phyloP scores from a whole-genome alignment of 2,797 vertebrate genomes.

The Thripadectes ignobilis region DNA sequence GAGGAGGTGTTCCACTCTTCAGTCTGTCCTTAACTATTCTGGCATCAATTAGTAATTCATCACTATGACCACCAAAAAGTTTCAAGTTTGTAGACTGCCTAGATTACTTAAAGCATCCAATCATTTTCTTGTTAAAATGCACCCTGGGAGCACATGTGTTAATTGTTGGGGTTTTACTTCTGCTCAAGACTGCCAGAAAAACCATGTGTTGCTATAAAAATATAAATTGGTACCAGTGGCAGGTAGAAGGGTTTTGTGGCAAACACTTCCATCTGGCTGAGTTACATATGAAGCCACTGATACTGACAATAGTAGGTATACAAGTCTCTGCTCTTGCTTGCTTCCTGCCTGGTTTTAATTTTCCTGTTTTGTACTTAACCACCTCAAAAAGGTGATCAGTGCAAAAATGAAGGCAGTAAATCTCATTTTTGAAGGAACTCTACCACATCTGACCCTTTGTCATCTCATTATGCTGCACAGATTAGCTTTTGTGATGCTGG shows the following conservation, averaged over 20 bases:
- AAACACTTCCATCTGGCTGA: background rate
- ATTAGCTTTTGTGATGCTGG: background rate
- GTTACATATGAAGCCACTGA: background rate
- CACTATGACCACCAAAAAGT: background rate
- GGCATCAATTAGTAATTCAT: constrained; percentile 5
- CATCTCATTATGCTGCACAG: background rate
- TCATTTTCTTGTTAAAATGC: constrained; percentile 27
- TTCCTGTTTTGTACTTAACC: background rate
- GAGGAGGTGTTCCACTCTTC: background rate
- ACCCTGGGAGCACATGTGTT: background rate
- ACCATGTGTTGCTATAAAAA: constrained; percentile 18
- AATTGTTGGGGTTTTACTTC: constrained; percentile 38
- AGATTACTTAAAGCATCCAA: background rate
- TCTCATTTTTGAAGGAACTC: background rate
- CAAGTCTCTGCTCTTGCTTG: background rate
- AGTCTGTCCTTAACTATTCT: background rate
- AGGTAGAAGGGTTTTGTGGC: constrained; percentile 11
- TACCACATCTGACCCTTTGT: background rate
- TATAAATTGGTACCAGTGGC: background rate
- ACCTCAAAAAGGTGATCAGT: background rate
- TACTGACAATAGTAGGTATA: background rate
- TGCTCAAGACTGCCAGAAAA: constrained; percentile 12
- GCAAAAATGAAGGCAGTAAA: background rate
- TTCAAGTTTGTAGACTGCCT: background rate
- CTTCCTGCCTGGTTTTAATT: background rate